Base-by-base conservation (phyloP, 2,113 vertebrate genomes). In the Corythaeola cristata region DNA sequence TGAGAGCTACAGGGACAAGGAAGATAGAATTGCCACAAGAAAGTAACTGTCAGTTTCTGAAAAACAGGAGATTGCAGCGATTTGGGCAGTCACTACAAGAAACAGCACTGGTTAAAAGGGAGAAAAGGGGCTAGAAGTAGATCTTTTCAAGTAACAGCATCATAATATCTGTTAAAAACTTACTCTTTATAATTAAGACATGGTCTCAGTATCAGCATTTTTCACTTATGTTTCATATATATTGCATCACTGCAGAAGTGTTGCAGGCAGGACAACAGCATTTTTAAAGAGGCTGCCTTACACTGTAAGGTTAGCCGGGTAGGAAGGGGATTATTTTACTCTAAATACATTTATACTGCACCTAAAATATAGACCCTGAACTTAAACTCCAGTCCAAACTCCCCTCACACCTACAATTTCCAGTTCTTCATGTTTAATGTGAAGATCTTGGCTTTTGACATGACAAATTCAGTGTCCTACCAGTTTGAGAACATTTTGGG, bases 31-130 rank as follows among this genome's bases (percentile, higher is more conserved):
- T 41, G 35, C 53, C 50, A 8, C 62, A 68, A 89, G 69, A 62
- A 93, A 91, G 59, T 78, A 89, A 78, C 33, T 59, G 35, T 15
- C 52, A 4, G 32, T 59, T 91, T 55, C 59, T 81, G 55, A 66
- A 71, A 55, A 81, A 33, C 6, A 6, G 14, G 26, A 67, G 12
- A 59, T 16, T 12, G 8, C 1, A n/a, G 37, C 0, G 0, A 35
- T 16, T 87, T 78, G 10, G 49, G 22, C 53, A 58, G 27, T 28
- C 58, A 53, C 39, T 45, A 22, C 2, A 13, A 73, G 67, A 73
- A 79, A 28, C 12, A 35, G 20, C 17, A 28, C 15, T 14, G 13
- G 5, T 59, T 64, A 41, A 76, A 84, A 49, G 26, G 9, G 33
- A 79, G 39, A 39, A 85, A 82, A 14, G 2, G 5, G 63, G 6